phyloP scores from a whole-genome alignment of 2,797 vertebrate genomes.

The Manis pentadactyla region DNA sequence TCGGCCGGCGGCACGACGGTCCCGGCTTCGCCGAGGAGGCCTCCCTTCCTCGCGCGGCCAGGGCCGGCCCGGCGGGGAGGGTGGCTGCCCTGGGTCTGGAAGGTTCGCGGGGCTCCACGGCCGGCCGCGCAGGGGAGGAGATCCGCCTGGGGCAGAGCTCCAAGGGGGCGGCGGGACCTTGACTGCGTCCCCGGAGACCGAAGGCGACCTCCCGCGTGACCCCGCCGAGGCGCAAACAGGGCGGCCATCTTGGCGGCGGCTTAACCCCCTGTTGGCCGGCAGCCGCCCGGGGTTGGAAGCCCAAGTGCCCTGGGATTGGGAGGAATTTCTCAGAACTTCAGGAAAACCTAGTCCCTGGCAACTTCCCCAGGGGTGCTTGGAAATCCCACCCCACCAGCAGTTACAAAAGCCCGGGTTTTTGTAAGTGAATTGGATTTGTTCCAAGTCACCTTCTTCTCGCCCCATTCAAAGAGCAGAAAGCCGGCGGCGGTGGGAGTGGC shows the following conservation, averaged over 20 bases:
- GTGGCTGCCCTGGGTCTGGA: neutral
- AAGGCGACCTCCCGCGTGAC: slow-evolving; percentile 67
- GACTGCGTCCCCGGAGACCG: slow-evolving; percentile 64
- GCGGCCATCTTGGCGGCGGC: slow-evolving; percentile 62
- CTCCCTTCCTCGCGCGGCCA: neutral
- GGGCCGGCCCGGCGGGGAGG: neutral
- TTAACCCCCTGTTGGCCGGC: slow-evolving; percentile 37
- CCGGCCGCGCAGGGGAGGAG: slow-evolving; percentile 29
- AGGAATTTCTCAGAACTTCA: neutral
- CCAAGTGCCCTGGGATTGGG: neutral
- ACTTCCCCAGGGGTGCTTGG: neutral
- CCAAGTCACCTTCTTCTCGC: neutral
- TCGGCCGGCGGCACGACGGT: rapidly evolving
- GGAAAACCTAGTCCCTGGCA: slow-evolving; percentile 21
- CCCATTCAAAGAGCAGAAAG: neutral
- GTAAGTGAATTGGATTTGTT: neutral
- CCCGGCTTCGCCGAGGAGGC: neutral
- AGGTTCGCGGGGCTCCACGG: neutral
- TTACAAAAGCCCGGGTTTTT: neutral
- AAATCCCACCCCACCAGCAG: neutral
- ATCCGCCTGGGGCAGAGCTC: slow-evolving; percentile 14
- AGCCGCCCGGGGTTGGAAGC: neutral
- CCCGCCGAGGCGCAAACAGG: slow-evolving; percentile 41
- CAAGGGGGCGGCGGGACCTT: slow-evolving; percentile 63
- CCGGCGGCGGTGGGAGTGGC: neutral